Percentiles rank a stretch among this genome's conserved stretches.
phyloP scores from a whole-genome alignment of 2,888 invertebrate species.

The Chorisops tibialis region DNA sequence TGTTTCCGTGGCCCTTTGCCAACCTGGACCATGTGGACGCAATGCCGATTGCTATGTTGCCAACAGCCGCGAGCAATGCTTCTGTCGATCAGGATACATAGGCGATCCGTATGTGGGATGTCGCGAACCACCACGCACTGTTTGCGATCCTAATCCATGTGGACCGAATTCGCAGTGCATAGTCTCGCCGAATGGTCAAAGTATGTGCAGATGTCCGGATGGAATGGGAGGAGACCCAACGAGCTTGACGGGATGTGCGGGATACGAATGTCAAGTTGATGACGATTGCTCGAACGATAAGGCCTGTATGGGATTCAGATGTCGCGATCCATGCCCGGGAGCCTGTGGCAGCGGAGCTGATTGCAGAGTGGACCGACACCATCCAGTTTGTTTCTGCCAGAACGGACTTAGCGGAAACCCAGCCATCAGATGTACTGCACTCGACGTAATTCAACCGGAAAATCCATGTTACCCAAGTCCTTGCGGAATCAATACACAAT shows the following conservation, averaged over 20 bases:
- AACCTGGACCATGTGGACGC: constrained; percentile 77
- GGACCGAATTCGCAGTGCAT: constrained; percentile 74
- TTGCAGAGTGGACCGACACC: constrained; percentile 74
- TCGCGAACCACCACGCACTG: constrained; percentile 62
- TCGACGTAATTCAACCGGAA: constrained; percentile 56
- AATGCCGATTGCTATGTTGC: constrained; percentile 83
- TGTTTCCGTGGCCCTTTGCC: constrained; percentile 63
- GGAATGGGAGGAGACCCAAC: constrained; percentile 77
- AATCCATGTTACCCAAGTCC: constrained; percentile 72
- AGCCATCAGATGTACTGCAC: constrained; percentile 65
- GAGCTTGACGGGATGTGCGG: constrained; percentile 66
- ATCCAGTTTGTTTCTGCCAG: constrained; percentile 74
- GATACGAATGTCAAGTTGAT: constrained; percentile 77
- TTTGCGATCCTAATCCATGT: constrained; percentile 77
- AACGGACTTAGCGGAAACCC: constrained; percentile 75
- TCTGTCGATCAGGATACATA: constrained; percentile 69
- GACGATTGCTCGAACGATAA: constrained; percentile 69
- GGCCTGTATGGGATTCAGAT: constrained; percentile 77
- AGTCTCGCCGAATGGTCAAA: constrained; percentile 64
- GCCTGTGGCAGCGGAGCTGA: constrained; percentile 72
- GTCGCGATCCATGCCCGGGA: constrained; percentile 78
- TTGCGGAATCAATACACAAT: constrained; percentile 77
- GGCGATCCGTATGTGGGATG: constrained; percentile 82
- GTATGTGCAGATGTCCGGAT: constrained; percentile 69
- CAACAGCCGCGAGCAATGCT: constrained; percentile 79